Conservation (phyloP, 2,888 invertebrate genomes). For the Ectemnius cavifrons region DNA sequence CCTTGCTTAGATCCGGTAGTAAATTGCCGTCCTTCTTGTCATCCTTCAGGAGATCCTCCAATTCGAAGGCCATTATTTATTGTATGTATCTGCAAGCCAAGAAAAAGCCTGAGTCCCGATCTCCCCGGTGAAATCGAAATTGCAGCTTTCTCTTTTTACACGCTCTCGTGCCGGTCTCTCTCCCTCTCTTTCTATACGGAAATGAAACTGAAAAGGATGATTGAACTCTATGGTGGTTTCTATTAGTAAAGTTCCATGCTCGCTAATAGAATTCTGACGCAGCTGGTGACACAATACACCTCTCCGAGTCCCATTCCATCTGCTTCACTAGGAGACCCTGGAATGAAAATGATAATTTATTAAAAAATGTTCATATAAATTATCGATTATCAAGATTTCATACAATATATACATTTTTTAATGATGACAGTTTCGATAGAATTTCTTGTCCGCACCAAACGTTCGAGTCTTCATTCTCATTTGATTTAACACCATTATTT, state of each 20-base stretch:
- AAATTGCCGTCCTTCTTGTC: conserved; percentile 90
- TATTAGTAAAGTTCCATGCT: conserved; percentile 22
- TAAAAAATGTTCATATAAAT: not conserved
- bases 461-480: conserved; percentile 58
- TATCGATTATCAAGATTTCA: not conserved
- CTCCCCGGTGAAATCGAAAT: conserved; percentile 8
- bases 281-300: conserved; percentile 69
- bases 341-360: conserved; percentile 25
- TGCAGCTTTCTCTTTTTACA: conserved; percentile 20
- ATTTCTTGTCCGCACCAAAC: conserved; percentile 72
- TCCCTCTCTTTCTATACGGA: conserved; percentile 48
- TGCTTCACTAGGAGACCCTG: conserved; percentile 79
- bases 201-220: conserved; percentile 51
- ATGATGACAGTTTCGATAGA: conserved; percentile 69
- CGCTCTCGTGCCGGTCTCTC: conserved; percentile 17
- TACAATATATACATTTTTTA: conserved; percentile 69
- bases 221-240: conserved; percentile 11
- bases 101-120: conserved; percentile 34
- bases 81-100: conserved; percentile 53
- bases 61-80: conserved; percentile 81
- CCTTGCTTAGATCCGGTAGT: conserved; percentile 90
- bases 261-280: conserved; percentile 69
- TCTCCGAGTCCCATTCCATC: conserved; percentile 79
- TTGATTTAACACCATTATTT: conserved; percentile 21
- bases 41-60: conserved; percentile 90